Evolutionary conservation across 2,888 invertebrate genomes (phyloP).

Genomic region (Vandiemenella viatica): DNA sequence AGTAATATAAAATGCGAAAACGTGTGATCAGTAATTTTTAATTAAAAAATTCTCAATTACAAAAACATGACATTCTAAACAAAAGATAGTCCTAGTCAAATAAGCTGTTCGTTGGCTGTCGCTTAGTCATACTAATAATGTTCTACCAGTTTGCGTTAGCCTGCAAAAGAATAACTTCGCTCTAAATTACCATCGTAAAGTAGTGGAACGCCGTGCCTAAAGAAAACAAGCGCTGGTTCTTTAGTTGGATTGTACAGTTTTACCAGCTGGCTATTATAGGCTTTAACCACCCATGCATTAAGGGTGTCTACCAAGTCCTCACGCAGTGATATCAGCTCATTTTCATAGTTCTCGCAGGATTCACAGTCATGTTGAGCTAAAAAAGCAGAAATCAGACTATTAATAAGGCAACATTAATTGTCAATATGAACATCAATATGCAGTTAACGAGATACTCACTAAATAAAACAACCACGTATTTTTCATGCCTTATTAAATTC

Average conservation of each 20-base stretch:
- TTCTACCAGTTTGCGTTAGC: too few relatives aligned
- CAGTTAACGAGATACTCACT: constrained; percentile 40
- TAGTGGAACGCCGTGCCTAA: constrained; percentile 67
- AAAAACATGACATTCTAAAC: too few relatives aligned
- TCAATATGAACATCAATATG: neutral
- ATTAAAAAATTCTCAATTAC: too few relatives aligned
- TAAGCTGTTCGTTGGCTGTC: too few relatives aligned
- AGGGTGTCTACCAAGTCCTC: constrained; percentile 61
- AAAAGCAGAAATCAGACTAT: constrained; percentile 21
- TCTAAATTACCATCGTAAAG: constrained; percentile 50
- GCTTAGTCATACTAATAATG: too few relatives aligned
- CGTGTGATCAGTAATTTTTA: too few relatives aligned
- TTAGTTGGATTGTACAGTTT: constrained; percentile 55
- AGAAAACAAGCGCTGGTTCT: constrained; percentile 62
- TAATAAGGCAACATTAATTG: too few relatives aligned
- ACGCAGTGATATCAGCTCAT: constrained; percentile 45
- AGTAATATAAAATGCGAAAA: too few relatives aligned
- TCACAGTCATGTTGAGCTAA: constrained; percentile 56
- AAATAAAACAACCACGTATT: constrained; percentile 66
- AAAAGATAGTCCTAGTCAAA: too few relatives aligned
- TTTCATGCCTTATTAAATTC: constrained; percentile 58
- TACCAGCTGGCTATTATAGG: constrained; percentile 53
- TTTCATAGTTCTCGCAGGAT: constrained; percentile 51
- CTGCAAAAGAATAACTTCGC: too few relatives aligned
- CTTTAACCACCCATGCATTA: constrained; percentile 58